A percentile compares a stretch with the other conserved stretches of the same genome.
These are phyloP conservation scores for Rhipidura dahli DNA, from an alignment of 2,113 vertebrate species.

Conservation along the genomic window DNA sequence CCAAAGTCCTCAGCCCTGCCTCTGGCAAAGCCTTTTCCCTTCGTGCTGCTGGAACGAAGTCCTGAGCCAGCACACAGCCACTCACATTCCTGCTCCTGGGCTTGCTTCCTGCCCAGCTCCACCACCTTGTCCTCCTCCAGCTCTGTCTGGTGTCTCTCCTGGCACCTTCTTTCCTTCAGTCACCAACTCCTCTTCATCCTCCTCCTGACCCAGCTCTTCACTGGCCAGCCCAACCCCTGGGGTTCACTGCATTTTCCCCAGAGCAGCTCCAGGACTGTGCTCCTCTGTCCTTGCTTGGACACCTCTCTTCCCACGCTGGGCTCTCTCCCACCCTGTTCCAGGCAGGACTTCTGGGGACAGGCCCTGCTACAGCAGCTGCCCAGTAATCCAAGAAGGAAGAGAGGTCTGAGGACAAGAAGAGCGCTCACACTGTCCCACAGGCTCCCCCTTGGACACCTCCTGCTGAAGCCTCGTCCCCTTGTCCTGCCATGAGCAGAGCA, in stretches of 20 bases:
- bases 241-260: background rate
- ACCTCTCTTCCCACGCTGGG: background rate
- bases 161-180: background rate
- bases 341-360: background rate
- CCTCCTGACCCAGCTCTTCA: background rate
- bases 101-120: background rate
- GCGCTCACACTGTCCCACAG: background rate
- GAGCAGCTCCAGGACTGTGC: background rate
- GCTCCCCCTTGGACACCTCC: background rate
- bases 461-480: background rate
- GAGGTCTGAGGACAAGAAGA: background rate
- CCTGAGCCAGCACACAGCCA: background rate
- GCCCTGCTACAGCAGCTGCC: background rate
- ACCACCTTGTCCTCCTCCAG: background rate
- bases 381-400: background rate
- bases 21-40: background rate
- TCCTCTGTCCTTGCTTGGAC: background rate
- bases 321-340: rapidly evolving
- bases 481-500: background rate
- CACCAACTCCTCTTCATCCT: background rate
- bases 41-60: background rate
- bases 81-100: background rate
- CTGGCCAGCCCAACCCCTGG: background rate
- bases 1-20: background rate
- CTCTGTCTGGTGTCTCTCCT: background rate